A percentile compares a stretch with the other conserved stretches of the same genome.
phyloP scores from a whole-genome alignment of 2,888 invertebrate genomes.

The Drosophila lutescens region DNA sequence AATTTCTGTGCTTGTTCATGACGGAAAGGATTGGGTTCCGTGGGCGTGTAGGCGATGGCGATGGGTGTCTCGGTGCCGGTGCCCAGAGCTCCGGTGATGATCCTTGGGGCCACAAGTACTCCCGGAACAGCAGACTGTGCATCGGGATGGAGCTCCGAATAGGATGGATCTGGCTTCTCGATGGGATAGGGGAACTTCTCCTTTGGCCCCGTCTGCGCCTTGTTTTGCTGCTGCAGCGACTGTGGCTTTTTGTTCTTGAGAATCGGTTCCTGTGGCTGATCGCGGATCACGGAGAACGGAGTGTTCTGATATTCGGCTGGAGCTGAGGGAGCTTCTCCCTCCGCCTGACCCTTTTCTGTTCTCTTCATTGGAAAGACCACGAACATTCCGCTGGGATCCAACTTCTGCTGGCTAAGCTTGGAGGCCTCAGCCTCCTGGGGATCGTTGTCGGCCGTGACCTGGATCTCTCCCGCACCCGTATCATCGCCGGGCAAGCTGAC shows the following conservation, averaged over 20 bases:
- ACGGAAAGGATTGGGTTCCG: conserved; percentile 83
- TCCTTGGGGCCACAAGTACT: conserved; percentile 84
- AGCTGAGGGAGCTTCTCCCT: conserved; percentile 66
- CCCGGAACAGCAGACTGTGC: conserved; percentile 73
- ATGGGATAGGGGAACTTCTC: conserved; percentile 88
- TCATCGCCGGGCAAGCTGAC: conserved; percentile 78
- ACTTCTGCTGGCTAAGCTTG: conserved; percentile 26
- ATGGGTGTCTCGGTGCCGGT: conserved; percentile 87
- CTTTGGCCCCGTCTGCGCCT: conserved; percentile 80
- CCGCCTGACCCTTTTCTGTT: conserved; percentile 27
- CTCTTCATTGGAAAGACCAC: conserved; percentile 72
- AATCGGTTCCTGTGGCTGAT: conserved; percentile 85
- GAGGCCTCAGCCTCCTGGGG: conserved; percentile 45
- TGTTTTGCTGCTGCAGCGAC: conserved; percentile 78
- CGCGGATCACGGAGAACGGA: conserved; percentile 83
- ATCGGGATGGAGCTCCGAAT: conserved; percentile 62
- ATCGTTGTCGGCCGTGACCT: conserved; percentile 69
- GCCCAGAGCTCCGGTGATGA: conserved; percentile 82
- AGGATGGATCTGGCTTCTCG: conserved; percentile 86
- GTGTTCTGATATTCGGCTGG: conserved; percentile 84
- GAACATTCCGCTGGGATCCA: conserved; percentile 70
- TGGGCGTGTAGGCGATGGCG: conserved; percentile 88
- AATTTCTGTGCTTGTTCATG: conserved; percentile 62
- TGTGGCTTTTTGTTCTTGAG: conserved; percentile 83
- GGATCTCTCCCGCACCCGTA: conserved; percentile 74